Base-by-base conservation (phyloP, 2,888 invertebrate species). In the Rhorus exstirpatorius region DNA sequence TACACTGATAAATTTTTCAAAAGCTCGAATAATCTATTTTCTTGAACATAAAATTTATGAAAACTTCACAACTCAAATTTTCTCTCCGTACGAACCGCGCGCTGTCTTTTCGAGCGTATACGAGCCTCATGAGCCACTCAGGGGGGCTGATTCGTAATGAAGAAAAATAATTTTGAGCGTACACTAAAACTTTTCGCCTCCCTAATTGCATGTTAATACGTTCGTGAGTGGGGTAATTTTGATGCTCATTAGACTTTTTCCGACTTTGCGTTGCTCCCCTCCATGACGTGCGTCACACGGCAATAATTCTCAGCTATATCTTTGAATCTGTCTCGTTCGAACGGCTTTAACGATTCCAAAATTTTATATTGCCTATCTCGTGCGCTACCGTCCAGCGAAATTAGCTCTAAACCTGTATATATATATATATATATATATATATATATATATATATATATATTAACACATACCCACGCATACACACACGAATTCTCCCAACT, bases 121-220 rank as follows among this genome's bases (percentile, higher is more conserved):
- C n/a, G n/a, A n/a, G n/a, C n/a, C n/a, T n/a, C n/a, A n/a, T n/a
- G n/a, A n/a, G n/a, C n/a, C n/a, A n/a, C n/a, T n/a, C n/a, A n/a
- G n/a, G 3, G 21, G 31, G 41, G 24, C 7, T 38, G n/a, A 44
- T 46, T n/a, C 31, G 63, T 65, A 44, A 77, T 81, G 31, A 65
- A 53, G 19, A n/a, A 81, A 60, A 72, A 72, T 76, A 67, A 60
- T 17, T 31, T 41, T 35, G 41, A 71, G 35, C 31, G 4, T 31
- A n/a, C n/a, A 49, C 6, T 41, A 67, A 35, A 51, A 46, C 31
- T 53, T 72, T 68, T 67, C 76, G 44, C 53, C 44, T 12, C 70
- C 44, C 77, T 81, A 81, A 81, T 81, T 81, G 61, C 81, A 35
- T 49, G 51, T 77, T 81, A 81, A 81, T 81, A 77, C 24, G 60